Percentiles rank a stretch among this genome's conserved stretches.
Evolutionary conservation across 2,797 vertebrate species (phyloP).

Genomic region (Gymnothorax reevesii): DNA sequence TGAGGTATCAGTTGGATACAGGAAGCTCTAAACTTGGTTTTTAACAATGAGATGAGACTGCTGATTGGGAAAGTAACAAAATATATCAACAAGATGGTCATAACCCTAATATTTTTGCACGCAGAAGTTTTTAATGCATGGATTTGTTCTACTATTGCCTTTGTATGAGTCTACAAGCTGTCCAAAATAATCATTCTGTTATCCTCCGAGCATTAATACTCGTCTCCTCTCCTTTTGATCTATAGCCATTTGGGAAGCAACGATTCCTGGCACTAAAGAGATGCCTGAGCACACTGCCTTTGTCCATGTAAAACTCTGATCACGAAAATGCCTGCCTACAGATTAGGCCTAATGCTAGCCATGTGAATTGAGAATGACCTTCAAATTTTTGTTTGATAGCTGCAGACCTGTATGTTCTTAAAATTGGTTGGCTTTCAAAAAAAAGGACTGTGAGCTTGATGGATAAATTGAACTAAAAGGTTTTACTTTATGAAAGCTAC

Average conservation of each 20-base stretch:
- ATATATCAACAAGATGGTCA: background rate
- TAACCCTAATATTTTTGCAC: background rate
- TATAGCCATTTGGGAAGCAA: background rate
- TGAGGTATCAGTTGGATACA: background rate
- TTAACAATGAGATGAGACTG: background rate
- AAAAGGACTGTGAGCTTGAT: background rate
- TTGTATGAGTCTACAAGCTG: background rate
- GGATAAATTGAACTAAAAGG: background rate
- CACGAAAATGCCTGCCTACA: slow-evolving; percentile 44
- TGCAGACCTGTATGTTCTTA: slow-evolving; percentile 13
- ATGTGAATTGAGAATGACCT: slow-evolving; percentile 28
- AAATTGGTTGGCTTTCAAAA: background rate
- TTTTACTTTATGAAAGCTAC: background rate
- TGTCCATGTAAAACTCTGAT: slow-evolving; percentile 46
- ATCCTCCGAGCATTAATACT: background rate
- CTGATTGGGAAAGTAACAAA: background rate
- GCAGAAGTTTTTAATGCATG: background rate
- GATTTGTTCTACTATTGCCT: background rate
- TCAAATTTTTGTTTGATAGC: slow-evolving; percentile 21
- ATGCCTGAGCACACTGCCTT: slow-evolving; percentile 16
- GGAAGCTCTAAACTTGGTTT: background rate
- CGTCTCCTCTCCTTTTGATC: background rate
- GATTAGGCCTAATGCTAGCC: slow-evolving; percentile 34
- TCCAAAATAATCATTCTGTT: background rate
- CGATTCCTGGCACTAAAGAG: background rate